Evolutionary conservation across 1,140 invertebrate genomes (phyloP).

Genomic region (Bombus breviceps): DNA sequence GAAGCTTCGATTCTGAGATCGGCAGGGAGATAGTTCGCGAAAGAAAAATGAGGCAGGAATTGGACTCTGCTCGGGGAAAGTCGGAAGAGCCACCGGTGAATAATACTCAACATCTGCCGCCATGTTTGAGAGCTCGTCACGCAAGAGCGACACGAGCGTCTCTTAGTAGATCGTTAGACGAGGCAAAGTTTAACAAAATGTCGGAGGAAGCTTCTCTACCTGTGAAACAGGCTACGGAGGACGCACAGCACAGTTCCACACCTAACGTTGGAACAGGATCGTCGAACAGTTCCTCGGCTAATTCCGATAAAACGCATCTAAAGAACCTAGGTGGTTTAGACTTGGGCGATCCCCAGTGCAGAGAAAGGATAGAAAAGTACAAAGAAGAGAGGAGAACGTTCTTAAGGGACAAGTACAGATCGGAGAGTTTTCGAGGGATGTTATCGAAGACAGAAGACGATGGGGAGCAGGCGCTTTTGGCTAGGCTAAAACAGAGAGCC

Average conservation of each 20-base stretch:
- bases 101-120: conserved; percentile 79
- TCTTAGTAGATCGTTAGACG: conserved; percentile 88
- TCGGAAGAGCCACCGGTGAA: conserved; percentile 73
- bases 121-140: conserved; percentile 82
- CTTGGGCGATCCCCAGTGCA: conserved; percentile 83
- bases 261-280: conserved; percentile 75
- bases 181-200: conserved; percentile 82
- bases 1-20: conserved; percentile 84
- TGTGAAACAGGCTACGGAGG: conserved; percentile 71
- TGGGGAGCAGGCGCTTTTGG: conserved; percentile 78
- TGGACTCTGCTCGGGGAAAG: conserved; percentile 78
- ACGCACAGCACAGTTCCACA: conserved; percentile 77
- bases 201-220: conserved; percentile 77
- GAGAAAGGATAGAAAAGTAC: conserved; percentile 93
- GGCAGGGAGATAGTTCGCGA: conserved; percentile 83
- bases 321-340: conserved; percentile 79
- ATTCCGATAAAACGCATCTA: conserved; percentile 67
- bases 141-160: conserved; percentile 84
- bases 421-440: conserved; percentile 89
- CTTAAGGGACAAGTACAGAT: conserved; percentile 92
- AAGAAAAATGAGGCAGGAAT: conserved; percentile 82
- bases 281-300: conserved; percentile 52
- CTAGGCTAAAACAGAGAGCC: conserved; percentile 80
- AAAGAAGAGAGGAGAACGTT: conserved; percentile 95
- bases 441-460: conserved; percentile 77